Percentiles rank a stretch among this genome's conserved stretches.
Evolutionary conservation across 2,888 invertebrate species (phyloP).

Genomic region (Catocala fraxini): DNA sequence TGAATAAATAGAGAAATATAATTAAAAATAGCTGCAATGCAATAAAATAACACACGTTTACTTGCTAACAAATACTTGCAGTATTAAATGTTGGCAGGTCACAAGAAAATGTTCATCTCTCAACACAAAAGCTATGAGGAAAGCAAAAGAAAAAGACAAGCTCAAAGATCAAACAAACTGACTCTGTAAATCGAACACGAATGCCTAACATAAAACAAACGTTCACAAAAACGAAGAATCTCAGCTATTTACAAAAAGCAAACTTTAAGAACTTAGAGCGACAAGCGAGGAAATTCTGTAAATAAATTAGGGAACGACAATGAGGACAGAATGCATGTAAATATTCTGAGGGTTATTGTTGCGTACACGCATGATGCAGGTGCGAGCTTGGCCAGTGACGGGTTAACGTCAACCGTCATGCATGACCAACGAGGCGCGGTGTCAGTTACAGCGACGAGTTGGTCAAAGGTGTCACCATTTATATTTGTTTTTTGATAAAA

Average conservation of each 20-base stretch:
- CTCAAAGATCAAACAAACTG: conserved; percentile 37
- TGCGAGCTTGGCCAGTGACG: conserved; percentile 65
- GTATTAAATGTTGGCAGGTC: too few species aligned
- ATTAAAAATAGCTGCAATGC: too few species aligned
- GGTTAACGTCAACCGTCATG: conserved; percentile 45
- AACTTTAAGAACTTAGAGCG: conserved; percentile 45
- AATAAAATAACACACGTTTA: too few species aligned
- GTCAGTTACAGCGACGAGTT: conserved; percentile 54
- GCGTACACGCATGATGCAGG: conserved; percentile 65
- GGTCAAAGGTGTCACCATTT: conserved; percentile 1
- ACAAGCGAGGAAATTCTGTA: conserved; percentile 68
- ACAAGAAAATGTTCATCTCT: conserved; percentile 15
- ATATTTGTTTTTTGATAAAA: not conserved
- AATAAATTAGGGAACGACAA: conserved; percentile 57
- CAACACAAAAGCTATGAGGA: not conserved
- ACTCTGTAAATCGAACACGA: conserved; percentile 35
- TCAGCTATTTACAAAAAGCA: conserved; percentile 39
- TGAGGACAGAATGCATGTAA: conserved; percentile 54
- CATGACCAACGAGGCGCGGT: conserved; percentile 59
- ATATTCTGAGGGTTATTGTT: conserved; percentile 47
- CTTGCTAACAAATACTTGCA: too few species aligned
- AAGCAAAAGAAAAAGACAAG: conserved; percentile 7
- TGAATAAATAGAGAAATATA: too few species aligned
- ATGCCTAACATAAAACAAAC: conserved; percentile 49
- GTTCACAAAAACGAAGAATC: conserved; percentile 42